phyloP scores from a whole-genome alignment of 2,113 vertebrate species.

The Indicator maculatus region DNA sequence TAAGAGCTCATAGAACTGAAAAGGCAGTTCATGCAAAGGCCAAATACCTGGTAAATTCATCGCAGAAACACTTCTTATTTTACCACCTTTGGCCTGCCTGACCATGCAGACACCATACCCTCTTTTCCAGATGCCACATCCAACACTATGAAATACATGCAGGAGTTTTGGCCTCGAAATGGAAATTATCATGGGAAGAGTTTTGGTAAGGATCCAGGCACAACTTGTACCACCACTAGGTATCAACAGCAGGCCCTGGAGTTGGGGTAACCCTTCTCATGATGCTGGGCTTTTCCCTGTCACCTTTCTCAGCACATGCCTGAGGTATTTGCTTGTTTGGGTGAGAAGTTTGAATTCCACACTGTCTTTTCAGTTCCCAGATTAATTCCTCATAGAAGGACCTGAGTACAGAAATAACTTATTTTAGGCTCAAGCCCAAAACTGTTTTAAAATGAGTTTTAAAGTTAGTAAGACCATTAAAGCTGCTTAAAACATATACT shows the following conservation, averaged over 20 bases:
- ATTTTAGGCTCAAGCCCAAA: neutral
- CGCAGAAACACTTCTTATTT: neutral
- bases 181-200: neutral
- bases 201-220: neutral
- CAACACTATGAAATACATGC: neutral
- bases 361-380: neutral
- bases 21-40: neutral
- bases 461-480: neutral
- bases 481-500: neutral
- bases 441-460: neutral
- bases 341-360: neutral
- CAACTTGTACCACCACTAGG: neutral
- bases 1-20: neutral
- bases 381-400: neutral
- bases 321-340: neutral
- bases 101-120: accelerated
- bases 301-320: neutral
- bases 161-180: neutral
- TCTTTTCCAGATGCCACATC: neutral
- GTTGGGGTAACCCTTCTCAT: neutral
- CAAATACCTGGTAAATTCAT: neutral
- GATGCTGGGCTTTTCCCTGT: neutral
- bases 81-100: neutral
- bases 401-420: neutral
- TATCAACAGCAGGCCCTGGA: neutral